These are phyloP conservation scores for Pangasianodon hypophthalmus DNA, from an alignment of 2,113 vertebrate genomes.

Conservation along the genomic window DNA sequence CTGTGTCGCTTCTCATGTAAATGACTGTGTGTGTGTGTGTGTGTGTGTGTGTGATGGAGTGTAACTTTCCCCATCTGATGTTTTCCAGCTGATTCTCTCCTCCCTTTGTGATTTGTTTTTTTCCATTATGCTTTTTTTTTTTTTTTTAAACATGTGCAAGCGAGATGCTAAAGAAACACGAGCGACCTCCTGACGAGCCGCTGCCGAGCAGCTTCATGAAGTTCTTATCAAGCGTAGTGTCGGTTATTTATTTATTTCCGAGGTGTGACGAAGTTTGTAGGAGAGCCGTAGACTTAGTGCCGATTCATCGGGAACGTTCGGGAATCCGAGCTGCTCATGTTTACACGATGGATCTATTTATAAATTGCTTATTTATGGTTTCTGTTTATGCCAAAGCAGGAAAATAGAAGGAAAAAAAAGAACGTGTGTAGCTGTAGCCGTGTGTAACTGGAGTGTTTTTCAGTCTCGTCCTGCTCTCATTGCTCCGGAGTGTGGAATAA, in stretches of 20 bases:
- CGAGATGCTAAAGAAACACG: background rate
- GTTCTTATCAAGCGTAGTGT: background rate
- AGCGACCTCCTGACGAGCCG: slow-evolving; percentile 45
- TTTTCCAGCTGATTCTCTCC: background rate
- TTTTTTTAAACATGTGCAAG: slow-evolving; percentile 49
- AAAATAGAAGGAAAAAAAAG: background rate
- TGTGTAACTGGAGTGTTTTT: background rate
- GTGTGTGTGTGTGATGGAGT: background rate
- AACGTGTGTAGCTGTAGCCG: background rate
- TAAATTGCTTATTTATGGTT: slow-evolving; percentile 38
- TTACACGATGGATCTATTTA: background rate
- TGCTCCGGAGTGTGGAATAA: background rate
- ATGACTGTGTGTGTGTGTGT: background rate
- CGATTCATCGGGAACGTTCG: background rate
- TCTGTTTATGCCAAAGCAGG: background rate
- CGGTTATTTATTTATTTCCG: slow-evolving; percentile 51
- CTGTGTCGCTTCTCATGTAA: background rate
- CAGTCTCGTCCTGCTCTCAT: background rate
- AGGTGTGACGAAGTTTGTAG: slow-evolving; percentile 41
- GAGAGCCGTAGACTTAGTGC: background rate
- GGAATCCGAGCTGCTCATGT: background rate
- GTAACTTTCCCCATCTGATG: background rate
- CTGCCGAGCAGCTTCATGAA: slow-evolving; percentile 52
- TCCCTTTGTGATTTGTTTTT: background rate
- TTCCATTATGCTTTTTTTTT: background rate